phyloP scores from a whole-genome alignment of 2,113 vertebrate species.

The Aspidoscelis tigris region DNA sequence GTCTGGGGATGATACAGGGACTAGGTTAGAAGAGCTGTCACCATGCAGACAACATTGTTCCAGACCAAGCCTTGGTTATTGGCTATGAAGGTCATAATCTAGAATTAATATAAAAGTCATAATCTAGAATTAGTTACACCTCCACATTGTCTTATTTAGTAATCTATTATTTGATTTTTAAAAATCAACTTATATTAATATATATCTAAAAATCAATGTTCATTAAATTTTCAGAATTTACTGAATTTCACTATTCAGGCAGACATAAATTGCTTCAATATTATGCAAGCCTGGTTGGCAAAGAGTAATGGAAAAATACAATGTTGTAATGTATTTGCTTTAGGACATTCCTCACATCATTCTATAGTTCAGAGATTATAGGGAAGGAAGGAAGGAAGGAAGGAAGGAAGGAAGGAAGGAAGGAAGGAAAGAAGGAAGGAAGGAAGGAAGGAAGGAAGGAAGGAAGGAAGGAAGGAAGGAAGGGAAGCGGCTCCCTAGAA shows the following conservation, averaged over 20 bases:
- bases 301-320: not conserved
- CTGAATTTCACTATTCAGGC: not conserved
- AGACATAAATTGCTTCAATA: not conserved
- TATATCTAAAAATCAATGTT: not conserved
- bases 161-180: no score
- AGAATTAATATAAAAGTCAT: not conserved
- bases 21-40: no score
- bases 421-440: no score
- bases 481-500: no score
- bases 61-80: no score
- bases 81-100: not conserved
- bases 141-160: no score
- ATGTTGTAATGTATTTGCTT: not conserved
- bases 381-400: not conserved
- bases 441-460: not conserved
- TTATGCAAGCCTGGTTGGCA: not conserved
- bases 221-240: not conserved
- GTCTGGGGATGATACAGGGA: no score
- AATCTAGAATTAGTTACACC: not conserved
- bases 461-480: no score
- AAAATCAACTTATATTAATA: no score
- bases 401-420: not conserved
- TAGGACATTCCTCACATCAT: not conserved
- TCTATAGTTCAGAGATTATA: not conserved
- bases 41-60: no score